phyloP scores from a whole-genome alignment of 2,113 vertebrate species.

The Epinephelus fuscoguttatus region DNA sequence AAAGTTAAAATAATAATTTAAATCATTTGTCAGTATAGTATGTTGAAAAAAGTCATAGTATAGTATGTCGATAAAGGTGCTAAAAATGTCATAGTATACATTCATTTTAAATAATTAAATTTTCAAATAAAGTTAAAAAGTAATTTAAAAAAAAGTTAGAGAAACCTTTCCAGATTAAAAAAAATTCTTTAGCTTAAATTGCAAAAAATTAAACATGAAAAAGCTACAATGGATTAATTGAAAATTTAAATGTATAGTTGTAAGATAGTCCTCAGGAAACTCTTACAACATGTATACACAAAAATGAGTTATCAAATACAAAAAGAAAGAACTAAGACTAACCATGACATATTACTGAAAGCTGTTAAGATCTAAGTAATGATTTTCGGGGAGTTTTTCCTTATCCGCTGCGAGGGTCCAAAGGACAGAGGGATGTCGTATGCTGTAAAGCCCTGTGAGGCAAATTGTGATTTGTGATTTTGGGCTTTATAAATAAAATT shows the following conservation, averaged over 20 bases:
- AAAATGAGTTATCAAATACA: neutral
- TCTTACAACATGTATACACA: neutral
- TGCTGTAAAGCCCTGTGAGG: too few relatives aligned
- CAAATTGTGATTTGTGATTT: too few relatives aligned
- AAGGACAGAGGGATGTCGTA: too few relatives aligned
- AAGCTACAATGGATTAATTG: neutral
- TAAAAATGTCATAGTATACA: neutral
- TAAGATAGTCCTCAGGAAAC: neutral
- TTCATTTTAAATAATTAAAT: neutral
- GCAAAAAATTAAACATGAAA: neutral
- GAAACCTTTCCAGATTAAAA: neutral
- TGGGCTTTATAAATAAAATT: too few relatives aligned
- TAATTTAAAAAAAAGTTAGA: neutral
- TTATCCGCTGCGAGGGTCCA: too few relatives aligned
- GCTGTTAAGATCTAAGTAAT: too few relatives aligned
- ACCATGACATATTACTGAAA: neutral
- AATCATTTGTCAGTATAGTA: neutral
- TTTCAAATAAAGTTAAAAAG: neutral
- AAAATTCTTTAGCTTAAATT: neutral
- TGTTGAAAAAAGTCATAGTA: too few relatives aligned
- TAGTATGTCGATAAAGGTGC: too few relatives aligned
- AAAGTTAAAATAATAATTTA: neutral
- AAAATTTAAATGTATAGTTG: neutral
- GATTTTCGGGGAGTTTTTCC: too few relatives aligned
- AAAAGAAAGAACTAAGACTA: neutral